These are phyloP conservation scores for Caradrina clavipalpis DNA, from an alignment of 2,888 invertebrate species.

Conservation along the genomic window DNA sequence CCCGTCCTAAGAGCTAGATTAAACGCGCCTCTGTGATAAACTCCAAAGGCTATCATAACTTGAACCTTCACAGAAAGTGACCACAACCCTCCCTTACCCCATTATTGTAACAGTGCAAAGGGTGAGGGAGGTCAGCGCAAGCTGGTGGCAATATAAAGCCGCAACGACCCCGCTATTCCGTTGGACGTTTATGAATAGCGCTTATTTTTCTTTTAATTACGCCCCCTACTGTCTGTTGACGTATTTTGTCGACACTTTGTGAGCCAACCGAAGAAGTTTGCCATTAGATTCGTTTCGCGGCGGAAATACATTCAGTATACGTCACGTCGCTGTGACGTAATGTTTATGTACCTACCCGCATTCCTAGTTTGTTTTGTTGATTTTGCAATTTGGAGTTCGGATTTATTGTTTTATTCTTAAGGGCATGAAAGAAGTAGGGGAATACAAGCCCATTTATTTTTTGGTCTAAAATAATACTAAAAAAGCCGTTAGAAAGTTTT, in stretches of 20 bases:
- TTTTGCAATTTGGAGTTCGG: constrained; percentile 28
- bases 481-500: constrained; percentile 15
- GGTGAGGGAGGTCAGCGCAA: constrained; percentile 67
- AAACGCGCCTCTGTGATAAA: constrained; percentile 86
- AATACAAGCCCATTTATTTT: not conserved
- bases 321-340: constrained; percentile 45
- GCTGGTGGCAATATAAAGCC: constrained; percentile 81
- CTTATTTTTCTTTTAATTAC: constrained; percentile 91
- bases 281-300: constrained; percentile 48
- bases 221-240: constrained; percentile 78
- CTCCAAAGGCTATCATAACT: constrained; percentile 72
- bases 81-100: constrained; percentile 26
- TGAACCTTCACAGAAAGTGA: constrained; percentile 64
- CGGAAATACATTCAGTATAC: constrained; percentile 57
- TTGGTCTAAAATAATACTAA: not conserved
- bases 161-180: constrained; percentile 82
- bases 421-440: not conserved
- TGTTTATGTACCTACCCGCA: constrained; percentile 43
- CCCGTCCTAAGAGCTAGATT: constrained; percentile 87
- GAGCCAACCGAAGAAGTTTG: constrained; percentile 53
- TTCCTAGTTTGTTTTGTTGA: constrained; percentile 34
- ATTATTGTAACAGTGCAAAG: constrained; percentile 32
- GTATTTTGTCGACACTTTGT: constrained; percentile 72
- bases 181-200: constrained; percentile 89
- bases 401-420: not conserved